Percentiles rank a stretch among this genome's conserved stretches.
Conservation (phyloP, 1,140 invertebrate genomes). For the Eumaeus atala region DNA sequence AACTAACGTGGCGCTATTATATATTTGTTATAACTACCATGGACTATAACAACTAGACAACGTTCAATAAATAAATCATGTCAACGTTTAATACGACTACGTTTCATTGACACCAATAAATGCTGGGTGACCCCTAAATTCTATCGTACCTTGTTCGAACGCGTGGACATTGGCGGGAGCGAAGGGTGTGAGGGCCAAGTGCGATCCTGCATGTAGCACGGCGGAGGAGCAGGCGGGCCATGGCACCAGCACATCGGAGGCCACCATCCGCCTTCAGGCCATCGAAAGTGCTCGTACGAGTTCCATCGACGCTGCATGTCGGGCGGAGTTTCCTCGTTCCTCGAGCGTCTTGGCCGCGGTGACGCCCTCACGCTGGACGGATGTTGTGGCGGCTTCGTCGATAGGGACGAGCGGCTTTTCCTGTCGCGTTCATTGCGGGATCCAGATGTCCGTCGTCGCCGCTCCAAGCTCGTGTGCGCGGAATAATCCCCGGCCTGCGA, state of each 20-base stretch:
- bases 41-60: no score
- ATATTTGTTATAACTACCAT: no score
- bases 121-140: neutral
- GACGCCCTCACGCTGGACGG: conserved; percentile 64
- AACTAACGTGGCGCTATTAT: no score
- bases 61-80: no score
- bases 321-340: conserved; percentile 47
- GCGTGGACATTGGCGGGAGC: conserved; percentile 40
- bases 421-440: conserved; percentile 70
- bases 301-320: conserved; percentile 67
- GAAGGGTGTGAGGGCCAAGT: conserved; percentile 62
- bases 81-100: no score
- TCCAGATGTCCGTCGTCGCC: conserved; percentile 54
- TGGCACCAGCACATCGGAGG: conserved; percentile 74
- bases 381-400: conserved; percentile 63
- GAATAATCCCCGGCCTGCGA: conserved; percentile 49
- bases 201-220: conserved; percentile 61
- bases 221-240: conserved; percentile 52
- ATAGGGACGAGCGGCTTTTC: conserved; percentile 74
- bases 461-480: conserved; percentile 65
- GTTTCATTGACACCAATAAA: no score
- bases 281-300: conserved; percentile 71
- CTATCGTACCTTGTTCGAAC: conserved; percentile 51
- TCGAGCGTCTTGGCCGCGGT: conserved; percentile 46
- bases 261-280: conserved; percentile 76